Percentiles rank a stretch among this genome's conserved stretches.
phyloP scores from a whole-genome alignment of 2,797 vertebrate species.

The Chloroceryle inda region DNA sequence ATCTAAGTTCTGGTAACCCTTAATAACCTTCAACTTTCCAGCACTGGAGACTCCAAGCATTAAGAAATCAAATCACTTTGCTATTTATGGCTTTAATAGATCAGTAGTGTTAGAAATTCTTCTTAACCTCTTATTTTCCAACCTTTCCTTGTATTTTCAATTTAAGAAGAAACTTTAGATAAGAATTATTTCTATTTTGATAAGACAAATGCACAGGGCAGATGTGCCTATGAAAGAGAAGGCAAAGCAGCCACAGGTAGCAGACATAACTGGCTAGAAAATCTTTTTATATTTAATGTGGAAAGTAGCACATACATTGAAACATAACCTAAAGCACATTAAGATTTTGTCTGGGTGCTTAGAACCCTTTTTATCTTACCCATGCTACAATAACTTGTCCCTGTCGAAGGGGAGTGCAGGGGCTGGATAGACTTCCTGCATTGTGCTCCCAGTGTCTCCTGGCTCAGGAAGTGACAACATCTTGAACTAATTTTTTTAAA shows the following conservation, averaged over 20 bases:
- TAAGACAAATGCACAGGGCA: not conserved
- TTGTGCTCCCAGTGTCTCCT: slow-evolving; percentile 45
- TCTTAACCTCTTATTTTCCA: not conserved
- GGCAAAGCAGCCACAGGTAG: not conserved
- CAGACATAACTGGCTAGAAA: not conserved
- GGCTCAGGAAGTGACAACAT: slow-evolving; percentile 63
- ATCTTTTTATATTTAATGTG: not conserved
- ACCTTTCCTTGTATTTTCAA: not conserved
- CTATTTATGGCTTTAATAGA: not conserved
- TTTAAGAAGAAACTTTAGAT: not conserved
- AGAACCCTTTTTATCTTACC: slow-evolving; percentile 30
- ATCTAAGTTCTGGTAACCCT: not conserved
- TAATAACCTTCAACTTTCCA: not conserved
- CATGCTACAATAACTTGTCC: not conserved
- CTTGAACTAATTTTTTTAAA: slow-evolving; percentile 71
- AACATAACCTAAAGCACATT: not conserved
- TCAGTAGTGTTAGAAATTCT: not conserved
- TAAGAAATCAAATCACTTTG: not conserved
- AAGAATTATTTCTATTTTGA: not conserved
- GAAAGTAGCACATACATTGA: not conserved
- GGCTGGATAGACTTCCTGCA: slow-evolving; percentile 34
- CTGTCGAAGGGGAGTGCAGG: not conserved
- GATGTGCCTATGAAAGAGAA: not conserved
- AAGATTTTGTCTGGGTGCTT: slow-evolving; percentile 34
- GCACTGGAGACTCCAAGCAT: not conserved